Base-by-base conservation (phyloP, 92 coral and sea anemone species). In the Bergia puertoricense region DNA sequence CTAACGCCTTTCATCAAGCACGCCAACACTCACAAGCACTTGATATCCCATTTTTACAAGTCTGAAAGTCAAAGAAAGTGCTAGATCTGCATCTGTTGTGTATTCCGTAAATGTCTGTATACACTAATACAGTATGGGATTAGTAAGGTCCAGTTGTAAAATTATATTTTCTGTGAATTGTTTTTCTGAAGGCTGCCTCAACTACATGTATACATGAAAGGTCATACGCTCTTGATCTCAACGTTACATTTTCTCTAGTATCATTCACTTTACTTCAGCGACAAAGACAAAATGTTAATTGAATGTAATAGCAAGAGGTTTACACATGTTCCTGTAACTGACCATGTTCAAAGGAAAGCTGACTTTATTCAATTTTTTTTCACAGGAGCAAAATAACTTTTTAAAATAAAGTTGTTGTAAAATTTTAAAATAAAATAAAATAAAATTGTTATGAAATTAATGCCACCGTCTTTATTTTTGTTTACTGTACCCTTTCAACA, bases 1-100 rank as follows among this genome's bases (percentile, higher is more conserved):
- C 14, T 3, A 9, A 54, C 16, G 59, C 59, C 18, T 54, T 67
- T 82, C 86, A 84, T 84, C 87, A 50, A 59, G 5, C 42, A 69
- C 22, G 48, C 30, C 30, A 30, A 30, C 30, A 30, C 30, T 30
- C 30, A 30, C 30, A 30, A 30, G 30, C 30, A 30, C 30, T 30
- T 30, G 30, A 30, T 30, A 30, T 2, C 65, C 42, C 2, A 6
- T 45, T 20, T 80, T 38, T 50, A 50, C 18, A 10, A 51, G 2
- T 6, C 40, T 80, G 71, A 80, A 80, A 57, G 38, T 36, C n/a
- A 62, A 2, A 18, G n/a, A 62, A 16, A 14, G 69, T 62, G 20
- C 69, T 2, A 62, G 0, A 22, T 2, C 16, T 1, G 8, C 9
- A 46, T 46, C 54, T 48, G 54, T 48, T 7, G 54, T 48, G 9